These are phyloP conservation scores for Cirrhinus mrigala DNA, from an alignment of 2,797 vertebrate genomes.

Conservation along the genomic window DNA sequence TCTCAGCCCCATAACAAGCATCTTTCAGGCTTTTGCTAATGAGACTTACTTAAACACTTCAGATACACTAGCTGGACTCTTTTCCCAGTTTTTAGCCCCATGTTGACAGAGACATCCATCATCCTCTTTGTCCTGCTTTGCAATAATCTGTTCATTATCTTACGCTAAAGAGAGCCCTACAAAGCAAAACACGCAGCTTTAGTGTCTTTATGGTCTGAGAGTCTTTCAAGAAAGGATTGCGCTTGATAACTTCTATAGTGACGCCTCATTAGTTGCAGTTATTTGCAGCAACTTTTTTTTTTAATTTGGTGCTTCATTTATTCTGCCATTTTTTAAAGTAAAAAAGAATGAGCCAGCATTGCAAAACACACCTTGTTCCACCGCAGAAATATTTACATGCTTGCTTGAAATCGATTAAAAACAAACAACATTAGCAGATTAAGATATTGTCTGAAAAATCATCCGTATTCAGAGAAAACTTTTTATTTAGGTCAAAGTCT, in stretches of 20 bases:
- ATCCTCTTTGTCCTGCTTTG: slow-evolving; percentile 57
- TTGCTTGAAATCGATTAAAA: slow-evolving; percentile 2
- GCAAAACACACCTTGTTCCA: background rate
- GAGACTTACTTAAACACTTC: slow-evolving; percentile 26
- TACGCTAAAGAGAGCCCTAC: background rate
- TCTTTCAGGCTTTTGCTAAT: slow-evolving; percentile 23
- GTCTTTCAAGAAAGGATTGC: slow-evolving; percentile 19
- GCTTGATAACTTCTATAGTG: slow-evolving; percentile 18
- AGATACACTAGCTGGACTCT: slow-evolving; percentile 23
- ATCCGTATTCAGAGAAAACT: slow-evolving; percentile 66
- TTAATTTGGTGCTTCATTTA: slow-evolving; percentile 33
- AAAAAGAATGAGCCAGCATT: background rate
- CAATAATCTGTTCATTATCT: slow-evolving; percentile 46
- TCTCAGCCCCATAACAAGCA: background rate
- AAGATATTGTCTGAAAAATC: slow-evolving; percentile 45
- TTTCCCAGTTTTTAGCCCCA: slow-evolving; percentile 8
- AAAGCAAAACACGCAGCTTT: slow-evolving; percentile 2
- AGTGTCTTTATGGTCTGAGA: slow-evolving; percentile 18
- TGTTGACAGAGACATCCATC: slow-evolving; percentile 75
- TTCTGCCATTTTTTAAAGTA: slow-evolving; percentile 11
- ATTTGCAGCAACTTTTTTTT: slow-evolving; percentile 44
- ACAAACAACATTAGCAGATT: slow-evolving; percentile 19
- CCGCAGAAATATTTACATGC: background rate
- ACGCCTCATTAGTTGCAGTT: slow-evolving; percentile 31
- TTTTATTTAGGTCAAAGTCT: slow-evolving; percentile 75